A percentile compares a stretch with the other conserved stretches of the same genome.
Evolutionary conservation across 2,113 vertebrate genomes (phyloP).

Genomic region (Psettodes erumei): DNA sequence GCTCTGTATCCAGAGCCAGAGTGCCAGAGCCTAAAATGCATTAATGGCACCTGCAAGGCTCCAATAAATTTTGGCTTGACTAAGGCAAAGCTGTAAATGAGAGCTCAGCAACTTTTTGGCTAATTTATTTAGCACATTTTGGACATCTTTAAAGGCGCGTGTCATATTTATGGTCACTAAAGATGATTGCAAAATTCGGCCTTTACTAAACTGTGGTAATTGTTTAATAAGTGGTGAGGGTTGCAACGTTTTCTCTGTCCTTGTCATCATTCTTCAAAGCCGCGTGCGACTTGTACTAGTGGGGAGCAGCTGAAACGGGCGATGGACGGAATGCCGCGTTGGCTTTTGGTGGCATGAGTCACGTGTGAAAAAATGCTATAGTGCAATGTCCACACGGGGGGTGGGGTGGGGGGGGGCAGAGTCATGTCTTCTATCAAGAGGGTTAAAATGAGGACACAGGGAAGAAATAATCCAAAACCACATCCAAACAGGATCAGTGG

Average conservation of each 20-base stretch:
- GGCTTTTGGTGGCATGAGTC: conserved; percentile 53
- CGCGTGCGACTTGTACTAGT: conserved; percentile 48
- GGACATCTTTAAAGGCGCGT: not conserved
- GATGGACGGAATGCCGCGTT: conserved; percentile 27
- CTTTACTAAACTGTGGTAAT: conserved; percentile 4
- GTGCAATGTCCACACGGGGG: conserved; percentile 49
- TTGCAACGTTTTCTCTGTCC: conserved; percentile 11
- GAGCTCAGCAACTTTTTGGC: not conserved
- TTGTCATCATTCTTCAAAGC: conserved; percentile 31
- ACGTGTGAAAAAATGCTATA: conserved; percentile 49
- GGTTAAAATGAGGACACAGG: conserved; percentile 73
- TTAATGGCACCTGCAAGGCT: conserved; percentile 12
- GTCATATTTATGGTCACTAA: conserved; percentile 1
- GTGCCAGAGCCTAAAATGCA: conserved; percentile 28
- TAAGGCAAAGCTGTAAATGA: conserved; percentile 6
- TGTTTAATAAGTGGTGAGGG: conserved; percentile 23
- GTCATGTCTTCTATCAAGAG: conserved; percentile 56
- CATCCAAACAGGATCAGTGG: conserved; percentile 78
- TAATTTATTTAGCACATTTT: conserved; percentile 12
- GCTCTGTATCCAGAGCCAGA: conserved; percentile 1
- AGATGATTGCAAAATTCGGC: conserved; percentile 6
- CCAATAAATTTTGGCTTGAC: conserved; percentile 35
- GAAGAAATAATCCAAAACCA: conserved; percentile 75
- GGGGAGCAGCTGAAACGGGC: conserved; percentile 28
- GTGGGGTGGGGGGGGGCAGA: conserved; percentile 52